Evolutionary conservation across 2,888 invertebrate genomes (phyloP).

Genomic region (Sipunculus nudus): DNA sequence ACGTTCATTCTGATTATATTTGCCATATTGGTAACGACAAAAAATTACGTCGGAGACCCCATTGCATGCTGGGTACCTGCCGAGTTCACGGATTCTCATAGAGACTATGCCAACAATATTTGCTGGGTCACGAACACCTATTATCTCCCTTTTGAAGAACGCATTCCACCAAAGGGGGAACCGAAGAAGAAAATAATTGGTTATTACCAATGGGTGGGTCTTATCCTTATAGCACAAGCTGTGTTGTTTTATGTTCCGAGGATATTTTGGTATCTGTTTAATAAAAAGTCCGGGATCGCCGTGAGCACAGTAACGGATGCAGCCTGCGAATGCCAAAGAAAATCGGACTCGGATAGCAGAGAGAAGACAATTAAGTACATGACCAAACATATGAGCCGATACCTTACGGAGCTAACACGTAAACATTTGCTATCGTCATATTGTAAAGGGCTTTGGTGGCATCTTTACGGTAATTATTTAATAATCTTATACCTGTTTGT

Average conservation of each 20-base stretch:
- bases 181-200: slow-evolving; percentile 62
- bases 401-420: slow-evolving; percentile 63
- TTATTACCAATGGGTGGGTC: slow-evolving; percentile 67
- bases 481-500: slow-evolving; percentile 66
- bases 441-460: slow-evolving; percentile 48
- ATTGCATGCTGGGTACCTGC: slow-evolving; percentile 40
- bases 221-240: slow-evolving; percentile 58
- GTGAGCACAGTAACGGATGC: slow-evolving; percentile 36
- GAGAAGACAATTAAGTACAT: slow-evolving; percentile 50
- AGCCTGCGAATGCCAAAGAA: slow-evolving; percentile 31
- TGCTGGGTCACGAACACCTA: slow-evolving; percentile 70
- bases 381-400: slow-evolving; percentile 65
- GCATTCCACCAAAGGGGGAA: slow-evolving; percentile 42
- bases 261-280: slow-evolving; percentile 67
- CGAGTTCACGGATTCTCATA: slow-evolving; percentile 34
- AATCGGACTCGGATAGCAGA: slow-evolving; percentile 20
- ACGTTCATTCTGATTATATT: slow-evolving; percentile 52
- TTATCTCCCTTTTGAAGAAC: slow-evolving; percentile 60
- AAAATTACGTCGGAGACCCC: slow-evolving; percentile 59
- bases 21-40: slow-evolving; percentile 63
- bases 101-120: slow-evolving; percentile 50
- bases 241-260: slow-evolving; percentile 61
- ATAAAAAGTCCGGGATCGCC: slow-evolving; percentile 29
- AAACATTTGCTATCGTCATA: slow-evolving; percentile 59
- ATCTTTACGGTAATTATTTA: slow-evolving; percentile 67